Evolutionary conservation across 1,140 invertebrate species (phyloP).

Genomic region (Drosophila ananassae): DNA sequence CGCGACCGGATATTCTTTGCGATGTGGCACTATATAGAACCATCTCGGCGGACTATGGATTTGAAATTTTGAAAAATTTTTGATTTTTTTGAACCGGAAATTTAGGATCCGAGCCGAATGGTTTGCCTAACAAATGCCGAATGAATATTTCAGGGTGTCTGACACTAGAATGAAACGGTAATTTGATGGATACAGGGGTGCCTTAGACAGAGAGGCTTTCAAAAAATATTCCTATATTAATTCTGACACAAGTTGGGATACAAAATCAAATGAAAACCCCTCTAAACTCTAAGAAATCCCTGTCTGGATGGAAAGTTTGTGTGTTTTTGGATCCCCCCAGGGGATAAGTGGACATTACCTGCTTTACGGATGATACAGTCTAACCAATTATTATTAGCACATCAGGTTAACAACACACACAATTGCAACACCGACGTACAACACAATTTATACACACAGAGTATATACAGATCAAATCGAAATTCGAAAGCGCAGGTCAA

Average conservation of each 20-base stretch:
- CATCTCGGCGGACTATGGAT: constrained; percentile 30
- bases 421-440: constrained; percentile 3
- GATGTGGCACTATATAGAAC: constrained; percentile 9
- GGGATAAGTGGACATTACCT: constrained; percentile 1
- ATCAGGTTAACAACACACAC: constrained; percentile 1
- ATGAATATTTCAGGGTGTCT: constrained; percentile 8
- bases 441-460: constrained; percentile 14
- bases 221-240: too few relatives aligned
- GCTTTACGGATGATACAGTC: constrained; percentile 6
- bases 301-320: too few relatives aligned
- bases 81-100: constrained; percentile 8
- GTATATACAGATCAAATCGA: background rate
- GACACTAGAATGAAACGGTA: constrained; percentile 33
- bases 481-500: background rate
- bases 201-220: constrained; percentile 3
- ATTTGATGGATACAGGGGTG: constrained; percentile 1
- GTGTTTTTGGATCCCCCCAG: too few relatives aligned
- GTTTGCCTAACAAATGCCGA: constrained; percentile 5
- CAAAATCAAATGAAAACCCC: too few relatives aligned
- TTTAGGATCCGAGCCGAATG: constrained; percentile 29
- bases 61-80: constrained; percentile 50
- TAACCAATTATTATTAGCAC: background rate
- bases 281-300: too few relatives aligned
- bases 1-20: constrained; percentile 16
- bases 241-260: too few relatives aligned